A percentile compares a stretch with the other conserved stretches of the same genome.
Evolutionary conservation across 2,797 vertebrate species (phyloP).

Genomic region (Brachyrhaphis roseni): DNA sequence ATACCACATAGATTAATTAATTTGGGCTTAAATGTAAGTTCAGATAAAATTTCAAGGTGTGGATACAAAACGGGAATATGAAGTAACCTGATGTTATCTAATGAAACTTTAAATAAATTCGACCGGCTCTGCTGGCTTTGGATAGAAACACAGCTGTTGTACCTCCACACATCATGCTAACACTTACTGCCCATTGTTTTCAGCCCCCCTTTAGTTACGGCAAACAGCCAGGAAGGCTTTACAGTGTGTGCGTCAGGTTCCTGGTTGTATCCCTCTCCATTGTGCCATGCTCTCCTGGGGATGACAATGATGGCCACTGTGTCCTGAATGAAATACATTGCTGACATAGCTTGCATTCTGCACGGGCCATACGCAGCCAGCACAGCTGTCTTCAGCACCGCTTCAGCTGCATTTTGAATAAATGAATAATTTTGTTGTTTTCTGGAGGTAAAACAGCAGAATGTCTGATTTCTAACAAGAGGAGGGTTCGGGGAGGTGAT

Average conservation of each 20-base stretch:
- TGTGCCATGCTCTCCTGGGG: conserved; percentile 55
- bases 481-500: not conserved
- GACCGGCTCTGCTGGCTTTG: conserved; percentile 9
- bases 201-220: conserved; percentile 48
- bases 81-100: not conserved
- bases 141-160: conserved; percentile 52
- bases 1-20: not conserved
- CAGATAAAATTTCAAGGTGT: not conserved
- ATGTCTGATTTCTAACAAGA: conserved; percentile 45
- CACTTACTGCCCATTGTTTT: conserved; percentile 60
- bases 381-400: conserved; percentile 50
- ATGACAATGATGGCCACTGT: conserved; percentile 75
- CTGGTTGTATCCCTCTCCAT: conserved; percentile 75
- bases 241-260: conserved; percentile 74
- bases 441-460: conserved; percentile 48
- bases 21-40: not conserved
- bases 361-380: conserved; percentile 51
- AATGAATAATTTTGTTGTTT: conserved; percentile 69
- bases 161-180: conserved; percentile 39
- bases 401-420: conserved; percentile 57
- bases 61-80: not conserved
- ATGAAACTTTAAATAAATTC: not conserved
- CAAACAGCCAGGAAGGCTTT: conserved; percentile 57
- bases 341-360: conserved; percentile 68
- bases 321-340: conserved; percentile 52